Percentiles rank a stretch among this genome's conserved stretches.
Conservation (phyloP, 2,113 vertebrate species). For the Pyrgilauda ruficollis region DNA sequence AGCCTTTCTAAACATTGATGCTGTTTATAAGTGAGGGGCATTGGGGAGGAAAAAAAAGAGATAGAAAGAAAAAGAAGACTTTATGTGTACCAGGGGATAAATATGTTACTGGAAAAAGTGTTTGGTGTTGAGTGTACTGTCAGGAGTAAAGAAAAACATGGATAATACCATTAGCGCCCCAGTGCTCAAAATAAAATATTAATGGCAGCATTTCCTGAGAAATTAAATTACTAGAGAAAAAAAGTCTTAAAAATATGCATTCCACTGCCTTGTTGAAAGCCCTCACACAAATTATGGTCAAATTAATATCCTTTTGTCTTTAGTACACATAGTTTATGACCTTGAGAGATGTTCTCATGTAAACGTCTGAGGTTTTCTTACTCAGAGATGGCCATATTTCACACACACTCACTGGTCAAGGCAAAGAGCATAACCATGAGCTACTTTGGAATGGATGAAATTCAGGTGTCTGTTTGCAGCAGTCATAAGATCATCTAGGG, state of each 20-base stretch:
- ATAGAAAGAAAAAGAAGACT: neutral
- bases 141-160: conserved; percentile 9
- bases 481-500: neutral
- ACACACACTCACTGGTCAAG: neutral
- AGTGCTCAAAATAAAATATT: conserved; percentile 58
- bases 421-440: neutral
- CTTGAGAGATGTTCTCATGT: neutral
- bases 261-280: conserved; percentile 12
- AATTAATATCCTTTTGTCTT: conserved; percentile 40
- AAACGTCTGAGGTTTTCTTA: neutral
- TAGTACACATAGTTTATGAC: conserved; percentile 7
- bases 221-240: conserved; percentile 43
- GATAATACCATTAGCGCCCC: conserved; percentile 1
- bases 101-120: conserved; percentile 5
- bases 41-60: neutral
- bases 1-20: conserved; percentile 5
- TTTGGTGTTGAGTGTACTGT: neutral
- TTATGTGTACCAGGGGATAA: conserved; percentile 6
- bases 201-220: conserved; percentile 39
- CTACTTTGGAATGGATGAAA: neutral
- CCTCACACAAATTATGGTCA: conserved; percentile 28
- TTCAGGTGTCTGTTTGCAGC: neutral
- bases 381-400: neutral
- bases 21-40: neutral
- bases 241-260: neutral